Conservation (phyloP, 37 sponge, comb jelly and placozoan genomes). For the Petrosia ficiformis region DNA sequence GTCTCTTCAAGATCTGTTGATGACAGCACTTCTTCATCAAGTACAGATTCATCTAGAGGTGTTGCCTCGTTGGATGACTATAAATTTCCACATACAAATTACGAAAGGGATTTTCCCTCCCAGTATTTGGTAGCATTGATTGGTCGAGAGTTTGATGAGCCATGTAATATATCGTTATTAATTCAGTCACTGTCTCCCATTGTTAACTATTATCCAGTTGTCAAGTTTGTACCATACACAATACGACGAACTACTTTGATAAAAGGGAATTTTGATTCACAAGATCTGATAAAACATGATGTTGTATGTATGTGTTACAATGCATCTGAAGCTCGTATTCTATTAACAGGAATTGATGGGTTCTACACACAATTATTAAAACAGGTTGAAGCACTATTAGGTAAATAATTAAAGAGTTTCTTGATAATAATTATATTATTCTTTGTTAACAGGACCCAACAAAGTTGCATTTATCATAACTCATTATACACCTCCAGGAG, state of each 20-base stretch:
- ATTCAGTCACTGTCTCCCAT: constrained; percentile 29
- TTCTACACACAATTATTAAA: constrained; percentile 74
- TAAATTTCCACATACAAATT: constrained; percentile 42
- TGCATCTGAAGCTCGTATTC: constrained; percentile 89
- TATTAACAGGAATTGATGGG: constrained; percentile 83
- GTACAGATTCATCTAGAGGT: background rate
- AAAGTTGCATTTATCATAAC: constrained; percentile 65
- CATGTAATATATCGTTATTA: constrained; percentile 35
- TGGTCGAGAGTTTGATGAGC: constrained; percentile 88
- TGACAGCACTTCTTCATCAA: background rate
- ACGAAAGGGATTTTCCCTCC: constrained; percentile 28
- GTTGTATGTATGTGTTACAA: constrained; percentile 88
- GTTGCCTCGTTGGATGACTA: constrained; percentile 32
- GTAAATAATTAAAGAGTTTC: constrained; percentile 12
- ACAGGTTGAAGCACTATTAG: constrained; percentile 50
- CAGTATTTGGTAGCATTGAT: constrained; percentile 78
- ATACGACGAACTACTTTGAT: constrained; percentile 55
- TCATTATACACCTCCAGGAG: constrained; percentile 39
- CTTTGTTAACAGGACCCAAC: constrained; percentile 51
- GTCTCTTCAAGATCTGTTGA: background rate
- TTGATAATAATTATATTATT: background rate
- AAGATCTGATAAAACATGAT: constrained; percentile 61
- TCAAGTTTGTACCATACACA: constrained; percentile 57
- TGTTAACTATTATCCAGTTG: background rate
- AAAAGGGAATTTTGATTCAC: constrained; percentile 45